Base-by-base conservation (phyloP, 2,888 invertebrate genomes). In the Arrhopalites spinosus region DNA sequence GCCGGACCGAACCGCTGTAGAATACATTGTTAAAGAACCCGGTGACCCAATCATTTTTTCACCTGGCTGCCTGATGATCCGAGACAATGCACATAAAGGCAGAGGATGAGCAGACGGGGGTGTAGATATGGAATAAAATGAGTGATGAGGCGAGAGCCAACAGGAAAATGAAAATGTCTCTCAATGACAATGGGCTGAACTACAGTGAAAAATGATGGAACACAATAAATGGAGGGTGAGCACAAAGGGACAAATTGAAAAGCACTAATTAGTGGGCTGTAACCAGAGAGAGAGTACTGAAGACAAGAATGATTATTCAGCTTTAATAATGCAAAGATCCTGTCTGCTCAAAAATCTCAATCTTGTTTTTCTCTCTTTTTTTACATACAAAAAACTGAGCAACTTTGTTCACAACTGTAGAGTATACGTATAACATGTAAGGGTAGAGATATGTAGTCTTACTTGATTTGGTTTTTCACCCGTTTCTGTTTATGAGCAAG, bases 1-100 rank as follows among this genome's bases (percentile, higher is more conserved):
- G 0, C 78, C 76, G 29, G 64, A 30, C 25, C 80, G 71, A 25
- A 53, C 43, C 5, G 78, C 77, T 15, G 78, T 78, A n/a, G 79
- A 74, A 47, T 80, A 80, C 67, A 77, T 76, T 1, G 81, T 80
- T 61, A 81, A 36, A 1, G 80, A 76, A 15, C 80, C 80, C 15
- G 81, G 81, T n/a, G 73, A 25, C 2, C 73, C 66, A 23, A 67
- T 53, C 73, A 73, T 73, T n/a, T 73, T 73, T 11, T 30, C 3
- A 20, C 30, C 64, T 2, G 15, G 27, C 27, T 64, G 8, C 64
- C 11, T 36, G 43, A 25, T 36, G 27, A 17, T 8, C 36, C n/a
- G 3, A 36, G 3, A 17, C 7, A 25, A 13, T 23, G 7, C 15
- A 25, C 2, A 25, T 1, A 25, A 59, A 13, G 13, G 8, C 1